A percentile compares a stretch with the other conserved stretches of the same genome.
Evolutionary conservation across 2,113 vertebrate species (phyloP).

Genomic region (Pseudorasbora parva): DNA sequence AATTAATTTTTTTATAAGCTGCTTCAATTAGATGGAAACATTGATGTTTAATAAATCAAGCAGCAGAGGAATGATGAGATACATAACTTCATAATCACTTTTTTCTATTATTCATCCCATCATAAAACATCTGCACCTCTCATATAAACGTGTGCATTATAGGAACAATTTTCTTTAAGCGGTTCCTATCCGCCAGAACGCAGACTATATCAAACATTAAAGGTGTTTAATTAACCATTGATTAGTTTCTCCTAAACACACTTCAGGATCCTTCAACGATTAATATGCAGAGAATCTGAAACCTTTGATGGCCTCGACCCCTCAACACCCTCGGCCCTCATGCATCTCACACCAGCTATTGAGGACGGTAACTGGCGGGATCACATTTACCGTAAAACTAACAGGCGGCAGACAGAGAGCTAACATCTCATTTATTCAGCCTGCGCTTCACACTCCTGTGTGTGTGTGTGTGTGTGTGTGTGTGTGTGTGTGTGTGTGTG

Average conservation of each 20-base stretch:
- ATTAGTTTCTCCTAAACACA: neutral
- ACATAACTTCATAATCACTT: no score
- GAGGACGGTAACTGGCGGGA: neutral
- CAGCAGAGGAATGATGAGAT: no score
- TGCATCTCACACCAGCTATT: conserved; percentile 33
- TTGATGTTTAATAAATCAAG: neutral
- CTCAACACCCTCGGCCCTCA: conserved; percentile 8
- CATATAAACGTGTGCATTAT: neutral
- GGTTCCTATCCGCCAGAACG: neutral
- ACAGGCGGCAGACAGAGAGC: conserved; percentile 10
- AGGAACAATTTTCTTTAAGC: neutral
- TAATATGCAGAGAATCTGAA: neutral
- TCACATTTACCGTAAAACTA: conserved; percentile 41
- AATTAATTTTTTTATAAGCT: neutral
- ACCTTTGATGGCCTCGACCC: neutral
- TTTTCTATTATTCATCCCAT: neutral
- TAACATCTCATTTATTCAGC: conserved; percentile 29
- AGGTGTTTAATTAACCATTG: neutral
- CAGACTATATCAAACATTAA: neutral
- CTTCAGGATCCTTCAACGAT: neutral
- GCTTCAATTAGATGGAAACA: neutral
- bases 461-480: no score
- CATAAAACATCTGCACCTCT: neutral
- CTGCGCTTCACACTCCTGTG: neutral
- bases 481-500: no score